Base-by-base conservation (phyloP, 1,140 invertebrate species). In the Popillia japonica region DNA sequence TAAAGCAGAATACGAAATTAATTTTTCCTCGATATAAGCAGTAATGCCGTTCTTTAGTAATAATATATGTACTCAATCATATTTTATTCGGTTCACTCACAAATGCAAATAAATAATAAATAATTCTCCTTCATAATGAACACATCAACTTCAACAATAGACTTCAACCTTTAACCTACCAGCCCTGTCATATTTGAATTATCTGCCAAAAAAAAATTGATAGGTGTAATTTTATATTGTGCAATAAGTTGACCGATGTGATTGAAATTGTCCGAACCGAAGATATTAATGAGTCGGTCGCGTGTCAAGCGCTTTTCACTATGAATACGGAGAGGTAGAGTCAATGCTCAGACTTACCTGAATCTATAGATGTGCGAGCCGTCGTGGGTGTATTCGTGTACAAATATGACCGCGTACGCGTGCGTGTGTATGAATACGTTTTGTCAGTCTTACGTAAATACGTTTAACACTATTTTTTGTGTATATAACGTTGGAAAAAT, bases 251-350 rank as follows among this genome's bases (percentile, higher is more conserved):
- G 14, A 27, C 22, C 6, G 55, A 61, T 61, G 76, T 59, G 76
- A 77, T 77, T 77, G 76, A 61, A 61, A 77, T 77, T 20, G 44
- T 77, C 34, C 55, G 11, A 42, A 61, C 22, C 27, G 27, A 48
- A 42, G 34, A 77, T 77, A 77, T 77, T 77, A 77, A 77, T 77
- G 76, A 48, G 23, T 64, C 23, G 40, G 48, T 77, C 48, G 76
- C 76, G 76, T 77, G 76, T 27, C 44, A 9, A 22, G 6, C n/a
- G n/a, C n/a, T n/a, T n/a, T n/a, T n/a, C n/a, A n/a, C 22, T 27
- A 34, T 34, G 76, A 27, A 20, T n/a, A 27, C 59, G 11, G 22
- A n/a, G n/a, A 20, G 44, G 44, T 27, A 17, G 2, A 55, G 74
- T 76, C 44, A 27, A 76, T 76, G 40, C 74, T 44, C 14, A 42